Evolutionary conservation across 1,140 invertebrate species (phyloP), one percentile per base, ranked within the genome.

Genomic region (Apocrypta bakeri): DNA sequence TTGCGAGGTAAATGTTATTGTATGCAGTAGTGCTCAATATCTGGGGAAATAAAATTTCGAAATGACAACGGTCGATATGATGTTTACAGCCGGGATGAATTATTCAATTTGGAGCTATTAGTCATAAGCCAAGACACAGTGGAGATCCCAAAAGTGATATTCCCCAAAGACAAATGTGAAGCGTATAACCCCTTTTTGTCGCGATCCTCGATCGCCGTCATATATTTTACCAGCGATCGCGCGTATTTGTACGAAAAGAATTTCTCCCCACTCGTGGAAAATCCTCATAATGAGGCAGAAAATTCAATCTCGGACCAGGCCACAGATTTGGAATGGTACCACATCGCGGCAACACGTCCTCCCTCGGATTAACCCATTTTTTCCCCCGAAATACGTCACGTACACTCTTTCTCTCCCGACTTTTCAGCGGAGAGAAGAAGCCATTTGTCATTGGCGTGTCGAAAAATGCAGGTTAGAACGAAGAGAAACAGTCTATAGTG

Each of bases 351-450:
- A 3, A 56, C 21, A 21, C 48, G 48, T 21, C 21, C 4, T 7
- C 29, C 6, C 31, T 17, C 3, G 24, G 68, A 71, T 71, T 71
- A 71, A 71, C 68, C 68, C 29, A 71, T 71, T 71, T 71, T 71
- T 24, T 71, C 31, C 63, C 25, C 24, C 63, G 24, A 25, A 66
- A n/a, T 37, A 21, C 31, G 27, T 29, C 68, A 33, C 68, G 68
- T n/a, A 29, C 31, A 33, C 1, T 7, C 8, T 12, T 27, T 68
- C 27, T 29, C 68, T 3, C 2, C 27, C 68, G n/a, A 56, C 48
- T 56, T 56, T 56, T n/a, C 2, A 56, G 21, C 48, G 0, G 21
- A n/a, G 48, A 56, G 48, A 56, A 56, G 48, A 33, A 71, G 68
- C 31, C 68, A 71, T 71, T 71, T 21, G 68, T 71, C 68, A 37